Base-by-base conservation (phyloP, 2,888 invertebrate genomes). In the Isoperla grammatica region DNA sequence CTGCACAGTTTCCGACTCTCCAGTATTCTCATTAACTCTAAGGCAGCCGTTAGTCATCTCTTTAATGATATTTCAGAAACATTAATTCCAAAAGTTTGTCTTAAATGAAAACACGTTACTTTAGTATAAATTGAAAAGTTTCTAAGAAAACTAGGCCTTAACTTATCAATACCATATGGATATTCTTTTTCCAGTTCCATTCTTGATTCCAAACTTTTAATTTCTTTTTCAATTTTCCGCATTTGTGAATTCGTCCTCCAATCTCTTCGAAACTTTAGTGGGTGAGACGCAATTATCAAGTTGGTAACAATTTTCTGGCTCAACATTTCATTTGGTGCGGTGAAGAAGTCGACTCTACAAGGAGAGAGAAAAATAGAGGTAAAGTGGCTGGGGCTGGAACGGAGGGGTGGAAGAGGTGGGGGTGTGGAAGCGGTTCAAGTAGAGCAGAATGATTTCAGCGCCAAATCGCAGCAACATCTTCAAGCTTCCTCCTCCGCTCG, bases 301-400 rank as follows among this genome's bases (percentile, higher is more conserved):
- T 61, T 61, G 58, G 58, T 59, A 61, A 58, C 61, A 61, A 61
- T 61, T 61, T 61, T 59, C 58, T 61, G 48, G 58, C 61, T 59
- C 58, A 61, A 61, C 61, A 56, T 62, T 62, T 62, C 61, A 62
- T 59, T 59, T 59, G 46, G 43, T 29, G 49, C 8, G 29, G 29
- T 29, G 46, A 62, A 43, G 59, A 53, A 29, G 29, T 29, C 29
- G 29, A 29, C 29, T 29, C 29, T 29, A 29, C 29, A 29, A 29
- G 29, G 29, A 29, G 29, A 29, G 29, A 29, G 29, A 29, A 29
- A 11, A 50, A 13, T 2, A 22, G 15, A 29, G 22, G 49, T 23
- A 50, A 29, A 6, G 48, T 15, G 49, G n/a, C 15, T 29, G 49
- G 29, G 12, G 46, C 9, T 12, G 11, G 46, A 20, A 5, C n/a